phyloP scores from a whole-genome alignment of 2,888 invertebrate genomes.

The Pediacus dermestoides region DNA sequence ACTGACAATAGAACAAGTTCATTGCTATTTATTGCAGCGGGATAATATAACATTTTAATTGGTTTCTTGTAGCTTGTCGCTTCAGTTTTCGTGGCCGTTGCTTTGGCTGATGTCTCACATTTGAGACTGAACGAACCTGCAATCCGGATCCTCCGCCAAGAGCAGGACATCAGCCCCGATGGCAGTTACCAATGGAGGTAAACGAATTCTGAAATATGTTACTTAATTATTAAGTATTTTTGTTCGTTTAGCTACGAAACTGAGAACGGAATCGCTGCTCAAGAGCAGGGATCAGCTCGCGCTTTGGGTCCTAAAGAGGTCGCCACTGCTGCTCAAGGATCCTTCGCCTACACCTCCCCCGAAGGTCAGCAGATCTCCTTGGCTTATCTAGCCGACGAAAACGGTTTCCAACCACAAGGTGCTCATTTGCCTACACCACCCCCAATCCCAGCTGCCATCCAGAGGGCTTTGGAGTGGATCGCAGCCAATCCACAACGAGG shows the following conservation, averaged over 20 bases:
- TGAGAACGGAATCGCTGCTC: slow-evolving; percentile 25
- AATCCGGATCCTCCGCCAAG: slow-evolving; percentile 5
- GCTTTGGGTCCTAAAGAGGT: slow-evolving; percentile 47
- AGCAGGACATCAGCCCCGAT: slow-evolving; percentile 10
- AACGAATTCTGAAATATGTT: slow-evolving; percentile 1
- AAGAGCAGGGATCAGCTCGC: slow-evolving; percentile 24
- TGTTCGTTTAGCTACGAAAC: slow-evolving; percentile 29
- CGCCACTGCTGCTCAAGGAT: slow-evolving; percentile 28
- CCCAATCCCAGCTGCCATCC: slow-evolving; percentile 41
- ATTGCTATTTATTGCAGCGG: no score
- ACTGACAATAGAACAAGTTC: no score
- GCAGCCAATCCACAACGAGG: slow-evolving; percentile 51
- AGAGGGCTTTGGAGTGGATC: slow-evolving; percentile 31
- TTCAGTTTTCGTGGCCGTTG: slow-evolving; percentile 8
- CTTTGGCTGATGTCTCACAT: slow-evolving; percentile 9
- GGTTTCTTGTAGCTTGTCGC: no score
- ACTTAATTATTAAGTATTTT: slow-evolving; percentile 3
- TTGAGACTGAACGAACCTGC: not conserved
- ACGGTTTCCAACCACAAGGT: slow-evolving; percentile 36
- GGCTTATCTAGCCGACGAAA: slow-evolving; percentile 34
- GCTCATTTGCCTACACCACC: slow-evolving; percentile 44
- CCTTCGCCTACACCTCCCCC: slow-evolving; percentile 29
- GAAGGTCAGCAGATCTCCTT: slow-evolving; percentile 48
- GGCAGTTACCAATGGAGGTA: slow-evolving; percentile 16
- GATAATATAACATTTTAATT: no score